phyloP scores from a whole-genome alignment of 2,888 invertebrate species.

The Lepidocyrtoides sp. region DNA sequence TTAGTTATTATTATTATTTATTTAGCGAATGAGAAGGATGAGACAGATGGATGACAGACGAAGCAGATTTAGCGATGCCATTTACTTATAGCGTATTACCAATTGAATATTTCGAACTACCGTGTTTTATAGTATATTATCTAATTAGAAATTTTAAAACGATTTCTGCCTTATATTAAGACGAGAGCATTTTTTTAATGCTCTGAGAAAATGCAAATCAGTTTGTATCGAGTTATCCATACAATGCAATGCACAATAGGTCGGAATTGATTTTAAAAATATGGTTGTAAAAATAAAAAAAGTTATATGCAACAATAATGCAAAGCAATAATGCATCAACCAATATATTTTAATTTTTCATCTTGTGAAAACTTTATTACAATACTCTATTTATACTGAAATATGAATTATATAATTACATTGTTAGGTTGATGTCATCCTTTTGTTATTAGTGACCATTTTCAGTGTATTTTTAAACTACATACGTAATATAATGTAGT shows the following conservation, averaged over 20 bases:
- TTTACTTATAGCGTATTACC: constrained; percentile 46
- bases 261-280: neutral
- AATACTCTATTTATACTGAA: neutral
- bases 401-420: neutral
- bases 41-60: too few relatives aligned
- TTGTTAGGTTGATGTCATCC: neutral
- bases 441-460: neutral
- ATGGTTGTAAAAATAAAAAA: too few relatives aligned
- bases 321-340: neutral
- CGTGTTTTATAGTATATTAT: neutral
- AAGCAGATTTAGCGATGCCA: constrained; percentile 66
- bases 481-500: neutral
- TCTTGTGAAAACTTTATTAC: neutral
- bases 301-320: neutral
- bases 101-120: neutral
- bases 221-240: too few relatives aligned
- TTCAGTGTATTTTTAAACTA: constrained; percentile 25
- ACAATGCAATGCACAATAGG: neutral
- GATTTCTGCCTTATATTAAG: too few relatives aligned
- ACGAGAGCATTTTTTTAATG: too few relatives aligned
- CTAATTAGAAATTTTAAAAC: neutral
- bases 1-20: neutral
- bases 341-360: neutral
- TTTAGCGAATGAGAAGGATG: neutral
- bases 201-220: too few relatives aligned